Conservation (phyloP, 2,888 invertebrate species). For the Andricus quercusramuli region DNA sequence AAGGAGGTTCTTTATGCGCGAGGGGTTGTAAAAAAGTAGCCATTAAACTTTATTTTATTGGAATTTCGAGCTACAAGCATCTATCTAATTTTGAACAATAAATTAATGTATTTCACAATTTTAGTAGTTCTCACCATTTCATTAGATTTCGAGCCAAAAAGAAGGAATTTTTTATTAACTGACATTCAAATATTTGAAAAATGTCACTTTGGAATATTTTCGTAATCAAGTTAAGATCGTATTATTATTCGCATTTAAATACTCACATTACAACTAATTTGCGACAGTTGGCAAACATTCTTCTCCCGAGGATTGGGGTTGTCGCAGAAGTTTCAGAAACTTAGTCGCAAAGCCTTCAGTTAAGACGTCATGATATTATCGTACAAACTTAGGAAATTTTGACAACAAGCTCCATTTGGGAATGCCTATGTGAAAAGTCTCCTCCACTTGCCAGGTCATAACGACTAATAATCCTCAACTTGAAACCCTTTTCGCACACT, state of each 20-base stretch:
- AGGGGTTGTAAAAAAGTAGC: neutral
- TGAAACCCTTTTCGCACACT: slow-evolving; percentile 40
- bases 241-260: slow-evolving; percentile 18
- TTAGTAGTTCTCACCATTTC: too few species aligned
- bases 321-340: slow-evolving; percentile 30
- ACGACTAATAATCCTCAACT: slow-evolving; percentile 51
- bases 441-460: slow-evolving; percentile 61
- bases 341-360: slow-evolving; percentile 50
- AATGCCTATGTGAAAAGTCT: slow-evolving; percentile 53
- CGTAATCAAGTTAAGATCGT: slow-evolving; percentile 26
- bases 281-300: slow-evolving; percentile 25
- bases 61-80: too few species aligned
- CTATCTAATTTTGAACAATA: too few species aligned
- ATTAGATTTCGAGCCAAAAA: too few species aligned
- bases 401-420: slow-evolving; percentile 64
- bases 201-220: neutral
- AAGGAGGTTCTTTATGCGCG: neutral
- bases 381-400: slow-evolving; percentile 56
- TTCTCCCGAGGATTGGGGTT: slow-evolving; percentile 39
- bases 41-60: too few species aligned
- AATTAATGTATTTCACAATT: too few species aligned
- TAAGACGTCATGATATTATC: slow-evolving; percentile 61
- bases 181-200: neutral
- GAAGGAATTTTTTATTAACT: too few species aligned
- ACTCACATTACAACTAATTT: slow-evolving; percentile 25